Conservation (phyloP, 2,113 vertebrate genomes). For the Heteronetta atricapilla region DNA sequence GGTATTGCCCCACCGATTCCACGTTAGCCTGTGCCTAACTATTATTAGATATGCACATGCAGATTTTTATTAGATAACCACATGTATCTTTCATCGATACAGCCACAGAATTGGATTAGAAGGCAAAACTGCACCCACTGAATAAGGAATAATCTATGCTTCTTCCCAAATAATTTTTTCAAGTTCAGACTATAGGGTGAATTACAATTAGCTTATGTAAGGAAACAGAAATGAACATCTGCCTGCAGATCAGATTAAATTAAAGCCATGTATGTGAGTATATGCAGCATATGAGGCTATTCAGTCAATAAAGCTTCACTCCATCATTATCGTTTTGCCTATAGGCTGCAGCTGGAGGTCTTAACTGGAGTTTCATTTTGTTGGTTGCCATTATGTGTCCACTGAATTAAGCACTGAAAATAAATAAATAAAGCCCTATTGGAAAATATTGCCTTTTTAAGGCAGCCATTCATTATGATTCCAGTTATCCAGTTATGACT, state of each 20-base stretch:
- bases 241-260: neutral
- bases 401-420: neutral
- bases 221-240: conserved; percentile 9
- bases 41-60: neutral
- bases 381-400: neutral
- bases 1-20: neutral
- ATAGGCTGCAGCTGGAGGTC: neutral
- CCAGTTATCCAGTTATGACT: no score
- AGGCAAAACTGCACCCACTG: neutral
- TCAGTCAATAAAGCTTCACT: neutral
- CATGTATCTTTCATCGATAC: neutral
- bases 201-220: neutral
- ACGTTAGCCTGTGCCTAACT: neutral
- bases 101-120: neutral
- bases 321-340: neutral
- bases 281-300: neutral
- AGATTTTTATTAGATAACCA: neutral
- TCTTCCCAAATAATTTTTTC: neutral
- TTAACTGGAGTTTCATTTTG: neutral
- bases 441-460: neutral
- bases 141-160: neutral
- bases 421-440: neutral
- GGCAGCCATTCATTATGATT: neutral
- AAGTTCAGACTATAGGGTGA: neutral
- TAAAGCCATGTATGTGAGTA: neutral